Base-by-base conservation (phyloP, 2,113 vertebrate species). In the Aviceda subcristata region DNA sequence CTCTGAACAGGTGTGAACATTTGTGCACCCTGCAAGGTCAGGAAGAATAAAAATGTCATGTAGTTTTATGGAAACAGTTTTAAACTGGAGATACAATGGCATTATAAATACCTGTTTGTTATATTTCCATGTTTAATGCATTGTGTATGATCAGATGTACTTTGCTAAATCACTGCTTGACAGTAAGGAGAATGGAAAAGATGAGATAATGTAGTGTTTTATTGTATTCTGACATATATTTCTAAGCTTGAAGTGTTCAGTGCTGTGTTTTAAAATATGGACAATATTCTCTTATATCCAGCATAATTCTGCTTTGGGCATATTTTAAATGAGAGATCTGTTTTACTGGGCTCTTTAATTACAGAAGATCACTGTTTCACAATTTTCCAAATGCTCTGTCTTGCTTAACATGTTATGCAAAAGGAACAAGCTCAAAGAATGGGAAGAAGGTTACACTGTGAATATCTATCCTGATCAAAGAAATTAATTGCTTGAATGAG, bases 271-370 rank as follows among this genome's bases (percentile, higher is more conserved):
- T 92, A 82, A 94, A 96, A 95, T 91, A 88, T 59, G 68, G 77
- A 75, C 10, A 3, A 68, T 87, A 75, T 73, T 94, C 36, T 82
- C 72, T 77, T 79, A 60, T 36, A 92, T 76, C 30, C 43, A 75
- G 50, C 39, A 59, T 82, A 78, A 88, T 69, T 96, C 90, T 93
- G 66, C 92, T 92, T 68, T 95, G 57, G 84, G 69, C 86, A 46
- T 87, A 85, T 87, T 96, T 97, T 94, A 97, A 93, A 92, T 82
- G 72, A 82, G 83, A 78, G 11, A 71, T 86, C 56, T 95, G 62
- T 90, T 83, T 95, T 96, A 67, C 57, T 83, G 57, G 64, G 57
- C 43, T 92, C 74, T 82, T 94, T 90, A 94, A 94, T 81, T 67
- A 81, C 62, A 90, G 86, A 91, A 94, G 94, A 93, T 92, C 89